A percentile compares a stretch with the other conserved stretches of the same genome.
Conservation (phyloP, 1,140 invertebrate genomes). For the Eriocheir sinensis region DNA sequence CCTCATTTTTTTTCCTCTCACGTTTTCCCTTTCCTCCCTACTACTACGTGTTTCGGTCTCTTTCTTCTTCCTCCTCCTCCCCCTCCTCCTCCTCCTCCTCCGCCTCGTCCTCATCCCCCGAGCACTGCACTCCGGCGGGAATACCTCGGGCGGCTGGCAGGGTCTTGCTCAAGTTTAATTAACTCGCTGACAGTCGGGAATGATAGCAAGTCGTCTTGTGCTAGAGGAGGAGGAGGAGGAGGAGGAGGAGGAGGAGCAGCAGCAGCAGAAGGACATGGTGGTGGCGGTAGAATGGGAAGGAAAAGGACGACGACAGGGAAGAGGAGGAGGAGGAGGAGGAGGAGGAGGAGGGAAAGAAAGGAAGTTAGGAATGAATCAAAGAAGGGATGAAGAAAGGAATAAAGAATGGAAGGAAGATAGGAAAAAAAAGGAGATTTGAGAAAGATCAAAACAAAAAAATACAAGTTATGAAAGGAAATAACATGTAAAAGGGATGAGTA, state of each 20-base stretch:
- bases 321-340: constrained; percentile 5
- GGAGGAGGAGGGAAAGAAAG: neutral
- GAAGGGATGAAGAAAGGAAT: neutral
- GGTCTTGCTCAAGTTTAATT: constrained; percentile 76
- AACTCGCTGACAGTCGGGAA: constrained; percentile 75
- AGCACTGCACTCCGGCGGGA: constrained; percentile 68
- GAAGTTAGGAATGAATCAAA: neutral
- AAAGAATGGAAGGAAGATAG: neutral
- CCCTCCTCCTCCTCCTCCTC: neutral
- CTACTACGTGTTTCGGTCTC: neutral
- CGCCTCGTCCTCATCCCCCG: neutral
- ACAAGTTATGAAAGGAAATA: neutral
- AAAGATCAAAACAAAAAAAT: neutral
- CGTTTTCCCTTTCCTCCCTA: neutral
- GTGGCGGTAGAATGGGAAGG: neutral
- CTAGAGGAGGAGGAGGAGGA: constrained; percentile 9
- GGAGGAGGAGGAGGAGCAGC: constrained; percentile 35
- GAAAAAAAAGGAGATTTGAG: neutral
- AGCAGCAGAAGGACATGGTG: neutral
- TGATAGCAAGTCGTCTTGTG: constrained; percentile 76
- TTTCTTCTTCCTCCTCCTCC: neutral
- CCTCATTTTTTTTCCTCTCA: neutral
- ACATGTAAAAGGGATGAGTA: neutral
- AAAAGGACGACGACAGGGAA: neutral
- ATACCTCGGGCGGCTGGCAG: constrained; percentile 57